phyloP scores from a whole-genome alignment of 2,797 vertebrate genomes.

The Triplophysa bombifrons region DNA sequence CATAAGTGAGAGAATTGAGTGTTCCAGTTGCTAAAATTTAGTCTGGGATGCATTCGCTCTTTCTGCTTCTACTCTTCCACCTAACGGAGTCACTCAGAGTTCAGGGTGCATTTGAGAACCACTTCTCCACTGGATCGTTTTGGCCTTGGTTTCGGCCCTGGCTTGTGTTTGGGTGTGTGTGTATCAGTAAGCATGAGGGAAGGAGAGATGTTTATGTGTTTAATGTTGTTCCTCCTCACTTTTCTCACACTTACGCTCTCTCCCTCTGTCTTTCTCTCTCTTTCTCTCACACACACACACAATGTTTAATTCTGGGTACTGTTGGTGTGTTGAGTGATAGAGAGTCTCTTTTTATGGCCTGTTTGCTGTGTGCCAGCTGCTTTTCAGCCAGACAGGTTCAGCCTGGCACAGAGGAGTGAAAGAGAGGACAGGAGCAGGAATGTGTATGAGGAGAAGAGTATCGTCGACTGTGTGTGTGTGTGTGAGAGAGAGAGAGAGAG shows the following conservation, averaged over 20 bases:
- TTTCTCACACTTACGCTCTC: background rate
- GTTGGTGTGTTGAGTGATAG: slow-evolving; percentile 39
- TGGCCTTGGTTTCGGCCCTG: slow-evolving; percentile 48
- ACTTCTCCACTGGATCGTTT: slow-evolving; percentile 56
- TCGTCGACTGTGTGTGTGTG: background rate
- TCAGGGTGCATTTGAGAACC: slow-evolving; percentile 51
- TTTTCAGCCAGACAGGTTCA: slow-evolving; percentile 23
- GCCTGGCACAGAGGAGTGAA: background rate
- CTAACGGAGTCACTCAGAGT: slow-evolving; percentile 52
- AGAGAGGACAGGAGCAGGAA: slow-evolving; percentile 15
- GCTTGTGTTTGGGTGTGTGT: slow-evolving; percentile 16
- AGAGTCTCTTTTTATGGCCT: slow-evolving; percentile 24
- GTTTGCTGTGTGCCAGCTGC: slow-evolving; percentile 45
- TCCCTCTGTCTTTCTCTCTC: background rate
- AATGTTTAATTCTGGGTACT: slow-evolving; percentile 24
- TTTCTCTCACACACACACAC: background rate
- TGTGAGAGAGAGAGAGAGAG: background rate
- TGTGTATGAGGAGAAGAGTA: slow-evolving; percentile 4
- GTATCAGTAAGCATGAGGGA: slow-evolving; percentile 6
- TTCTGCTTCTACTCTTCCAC: slow-evolving; percentile 37
- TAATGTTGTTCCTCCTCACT: slow-evolving; percentile 16
- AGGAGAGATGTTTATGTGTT: slow-evolving; percentile 17
- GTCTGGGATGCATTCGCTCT: slow-evolving; percentile 48
- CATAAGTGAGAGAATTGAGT: background rate
- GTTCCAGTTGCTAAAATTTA: slow-evolving; percentile 25